Percentiles rank a stretch among this genome's conserved stretches.
Evolutionary conservation across 2,797 vertebrate genomes (phyloP).

Genomic region (Poecilia velifera): DNA sequence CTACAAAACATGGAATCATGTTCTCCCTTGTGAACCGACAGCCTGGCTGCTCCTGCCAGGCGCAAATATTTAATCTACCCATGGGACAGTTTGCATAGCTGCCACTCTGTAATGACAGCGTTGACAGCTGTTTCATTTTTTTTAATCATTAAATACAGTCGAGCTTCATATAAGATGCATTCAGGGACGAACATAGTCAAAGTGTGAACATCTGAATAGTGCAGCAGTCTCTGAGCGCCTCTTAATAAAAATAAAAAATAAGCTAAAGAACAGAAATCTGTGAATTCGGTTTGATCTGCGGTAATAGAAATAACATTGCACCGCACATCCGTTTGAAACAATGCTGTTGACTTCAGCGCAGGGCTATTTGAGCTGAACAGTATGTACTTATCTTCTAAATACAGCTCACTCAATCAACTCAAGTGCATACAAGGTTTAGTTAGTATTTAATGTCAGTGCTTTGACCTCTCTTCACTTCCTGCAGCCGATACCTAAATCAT

Average conservation of each 20-base stretch:
- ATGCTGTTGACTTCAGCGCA: neutral
- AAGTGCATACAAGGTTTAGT: constrained; percentile 13
- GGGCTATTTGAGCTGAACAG: neutral
- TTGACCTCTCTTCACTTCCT: constrained; percentile 25
- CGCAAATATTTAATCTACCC: constrained; percentile 19
- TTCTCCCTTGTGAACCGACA: neutral
- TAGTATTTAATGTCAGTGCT: constrained; percentile 11
- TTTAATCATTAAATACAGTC: constrained; percentile 11
- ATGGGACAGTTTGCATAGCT: constrained; percentile 16
- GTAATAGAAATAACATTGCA: neutral
- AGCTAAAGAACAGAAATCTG: neutral
- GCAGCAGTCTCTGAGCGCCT: neutral
- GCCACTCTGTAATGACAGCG: constrained; percentile 9
- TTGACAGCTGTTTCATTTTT: constrained; percentile 7
- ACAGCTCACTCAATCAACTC: constrained; percentile 7
- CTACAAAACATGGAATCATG: constrained; percentile 15
- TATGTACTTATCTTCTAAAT: constrained; percentile 3
- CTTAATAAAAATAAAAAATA: neutral
- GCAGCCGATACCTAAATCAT: constrained; percentile 11
- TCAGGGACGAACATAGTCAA: neutral
- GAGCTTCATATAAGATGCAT: neutral
- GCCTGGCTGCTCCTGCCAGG: neutral
- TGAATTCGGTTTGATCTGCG: neutral
- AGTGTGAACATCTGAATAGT: constrained; percentile 4
- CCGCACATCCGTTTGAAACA: neutral